Percentiles rank a stretch among this genome's conserved stretches.
These are phyloP conservation scores for Tragelaphus imberbis DNA, from an alignment of 2,113 vertebrate species.

Conservation along the genomic window DNA sequence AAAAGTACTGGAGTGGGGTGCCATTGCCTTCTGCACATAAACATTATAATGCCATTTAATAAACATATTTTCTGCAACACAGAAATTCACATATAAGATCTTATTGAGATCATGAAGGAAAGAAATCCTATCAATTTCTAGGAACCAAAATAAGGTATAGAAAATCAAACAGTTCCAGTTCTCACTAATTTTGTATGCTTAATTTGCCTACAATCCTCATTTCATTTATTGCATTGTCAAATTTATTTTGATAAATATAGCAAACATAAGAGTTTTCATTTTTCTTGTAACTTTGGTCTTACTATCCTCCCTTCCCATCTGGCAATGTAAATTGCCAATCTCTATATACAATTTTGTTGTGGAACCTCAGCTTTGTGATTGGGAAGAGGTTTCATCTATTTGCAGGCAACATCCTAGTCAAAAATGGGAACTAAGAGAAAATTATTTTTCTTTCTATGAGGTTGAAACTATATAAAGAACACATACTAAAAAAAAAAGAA, in stretches of 20 bases:
- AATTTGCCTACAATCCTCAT: not conserved
- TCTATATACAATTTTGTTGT: not conserved
- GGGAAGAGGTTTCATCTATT: not conserved
- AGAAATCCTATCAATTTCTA: not conserved
- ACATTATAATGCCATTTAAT: not conserved
- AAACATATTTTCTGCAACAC: not conserved
- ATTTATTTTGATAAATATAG: not conserved
- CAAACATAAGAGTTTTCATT: not conserved
- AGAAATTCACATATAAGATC: not conserved
- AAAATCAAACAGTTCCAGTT: not conserved
- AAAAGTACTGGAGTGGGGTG: no score
- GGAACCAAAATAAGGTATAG: not conserved
- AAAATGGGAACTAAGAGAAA: not conserved
- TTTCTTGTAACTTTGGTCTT: not conserved
- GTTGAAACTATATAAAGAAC: not conserved
- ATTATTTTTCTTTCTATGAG: not conserved
- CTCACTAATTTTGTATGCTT: not conserved
- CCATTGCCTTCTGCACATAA: no score
- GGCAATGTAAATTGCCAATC: not conserved
- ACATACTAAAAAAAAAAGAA: not conserved
- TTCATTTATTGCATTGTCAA: not conserved
- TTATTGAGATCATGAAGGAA: not conserved
- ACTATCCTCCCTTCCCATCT: not conserved
- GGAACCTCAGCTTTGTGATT: not conserved
- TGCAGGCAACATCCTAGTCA: slow-evolving; percentile 6